Evolutionary conservation across 2,113 vertebrate genomes (phyloP), one percentile per base, ranked within the genome.

Genomic region (Oryzias curvinotus): DNA sequence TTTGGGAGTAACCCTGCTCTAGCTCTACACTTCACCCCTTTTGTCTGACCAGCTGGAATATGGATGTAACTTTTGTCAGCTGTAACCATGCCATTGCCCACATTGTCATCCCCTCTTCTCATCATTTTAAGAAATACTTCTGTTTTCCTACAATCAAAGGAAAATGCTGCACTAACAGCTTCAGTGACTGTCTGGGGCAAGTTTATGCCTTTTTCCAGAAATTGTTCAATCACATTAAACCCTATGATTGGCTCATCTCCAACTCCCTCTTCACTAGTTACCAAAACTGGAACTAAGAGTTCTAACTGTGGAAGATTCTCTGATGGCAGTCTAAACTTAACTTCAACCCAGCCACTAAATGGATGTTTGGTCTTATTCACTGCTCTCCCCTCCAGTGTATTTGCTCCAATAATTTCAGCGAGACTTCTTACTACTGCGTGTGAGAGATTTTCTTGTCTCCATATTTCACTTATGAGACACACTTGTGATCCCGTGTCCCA

Each of bases 221-320:
- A 1, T 1, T 65, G 4, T 14, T 82, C 71, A 21, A 82, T 82
- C 1, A 78, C 65, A 18, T 69, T 76, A n/a, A 50, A 78, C 1
- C 55, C 66, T 44, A 43, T 69, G 3, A 82, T 78, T 12, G 68
- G 71, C 14, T 72, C 50, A 8, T 80, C 76, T 14, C 52, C 62
- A 14, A 70, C 47, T 1, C 47, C 53, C n/a, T n/a, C n/a, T 4
- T 54, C 58, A 50, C 25, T 44, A 10, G 62, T 14, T 3, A 78
- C 44, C 1, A 82, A 25, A 5, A 78, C 56, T 6, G 68, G 71
- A 1, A 61, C 65, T 14, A 5, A 5, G n/a, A 44, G 36, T 5
- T 7, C 30, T n/a, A 26, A 26, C 26, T 26, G 26, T 52, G 41
- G 17, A 23, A 0, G 69, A 0, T n/a, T 42, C 14, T 14, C 14